These are phyloP conservation scores for Xenops minutus DNA, from an alignment of 2,797 vertebrate species.

Conservation along the genomic window DNA sequence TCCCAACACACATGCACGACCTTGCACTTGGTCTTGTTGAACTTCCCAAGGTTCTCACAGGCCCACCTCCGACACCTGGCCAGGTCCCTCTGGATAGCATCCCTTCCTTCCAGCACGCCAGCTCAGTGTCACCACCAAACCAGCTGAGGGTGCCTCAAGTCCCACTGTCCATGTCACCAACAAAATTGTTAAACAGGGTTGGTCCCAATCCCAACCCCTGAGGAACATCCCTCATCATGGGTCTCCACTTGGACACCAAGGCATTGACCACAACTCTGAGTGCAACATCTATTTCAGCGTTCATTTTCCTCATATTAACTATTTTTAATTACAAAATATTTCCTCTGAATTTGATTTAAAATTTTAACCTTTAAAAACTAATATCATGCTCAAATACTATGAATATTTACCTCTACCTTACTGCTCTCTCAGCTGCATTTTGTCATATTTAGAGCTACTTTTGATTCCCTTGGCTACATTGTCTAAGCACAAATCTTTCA, in stretches of 20 bases:
- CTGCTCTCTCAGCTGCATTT: background rate
- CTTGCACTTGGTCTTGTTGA: background rate
- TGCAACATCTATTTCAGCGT: background rate
- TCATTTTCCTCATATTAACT: background rate
- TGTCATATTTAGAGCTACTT: background rate
- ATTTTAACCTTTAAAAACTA: constrained; percentile 37
- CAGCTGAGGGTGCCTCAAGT: background rate
- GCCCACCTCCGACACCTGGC: background rate
- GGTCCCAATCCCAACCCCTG: background rate
- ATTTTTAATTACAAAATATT: background rate
- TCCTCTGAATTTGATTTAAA: background rate
- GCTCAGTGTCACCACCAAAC: background rate
- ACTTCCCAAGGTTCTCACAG: background rate
- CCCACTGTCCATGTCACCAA: background rate
- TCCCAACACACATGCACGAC: background rate
- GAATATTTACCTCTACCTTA: background rate
- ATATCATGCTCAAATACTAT: background rate
- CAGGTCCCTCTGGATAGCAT: background rate
- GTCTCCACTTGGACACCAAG: background rate
- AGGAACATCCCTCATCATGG: accelerated
- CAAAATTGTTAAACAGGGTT: background rate
- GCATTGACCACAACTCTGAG: background rate
- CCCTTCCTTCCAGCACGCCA: accelerated
- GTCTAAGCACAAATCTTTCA: background rate
- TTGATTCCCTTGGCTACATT: background rate